Evolutionary conservation across 2,888 invertebrate genomes (phyloP).

Genomic region (Rhodophaea formosa): DNA sequence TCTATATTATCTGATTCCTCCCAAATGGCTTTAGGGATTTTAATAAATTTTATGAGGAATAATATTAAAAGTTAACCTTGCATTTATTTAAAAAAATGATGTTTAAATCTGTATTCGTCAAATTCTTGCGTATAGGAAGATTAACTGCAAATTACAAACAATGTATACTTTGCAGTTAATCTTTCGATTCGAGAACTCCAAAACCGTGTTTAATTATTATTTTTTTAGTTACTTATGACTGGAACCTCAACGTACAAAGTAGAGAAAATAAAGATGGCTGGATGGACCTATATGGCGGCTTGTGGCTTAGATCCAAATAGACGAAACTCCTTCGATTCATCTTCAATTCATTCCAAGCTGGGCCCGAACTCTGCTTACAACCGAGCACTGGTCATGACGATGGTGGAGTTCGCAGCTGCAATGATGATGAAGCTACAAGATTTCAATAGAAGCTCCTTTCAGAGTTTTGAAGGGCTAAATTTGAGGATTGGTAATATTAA

Average conservation of each 20-base stretch:
- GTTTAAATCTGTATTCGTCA: too few relatives aligned
- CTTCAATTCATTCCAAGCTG: constrained; percentile 39
- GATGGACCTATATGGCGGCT: constrained; percentile 98
- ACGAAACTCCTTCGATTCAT: constrained; percentile 79
- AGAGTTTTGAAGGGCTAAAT: constrained; percentile 83
- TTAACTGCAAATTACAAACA: too few relatives aligned
- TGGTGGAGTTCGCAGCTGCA: constrained; percentile 75
- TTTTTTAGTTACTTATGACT: constrained; percentile 82
- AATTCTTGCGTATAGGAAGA: too few relatives aligned
- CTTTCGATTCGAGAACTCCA: too few relatives aligned
- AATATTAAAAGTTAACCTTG: too few relatives aligned
- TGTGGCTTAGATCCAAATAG: constrained; percentile 91
- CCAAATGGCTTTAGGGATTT: too few relatives aligned
- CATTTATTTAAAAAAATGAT: too few relatives aligned
- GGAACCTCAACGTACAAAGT: constrained; percentile 85
- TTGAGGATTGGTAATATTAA: constrained; percentile 84
- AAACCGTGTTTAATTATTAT: background rate
- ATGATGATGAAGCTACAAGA: constrained; percentile 77
- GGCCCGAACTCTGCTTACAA: constrained; percentile 61
- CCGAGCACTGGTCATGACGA: constrained; percentile 65
- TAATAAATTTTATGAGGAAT: too few relatives aligned
- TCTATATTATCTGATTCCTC: too few relatives aligned
- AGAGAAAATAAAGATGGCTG: constrained; percentile 98
- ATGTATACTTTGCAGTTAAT: too few relatives aligned
- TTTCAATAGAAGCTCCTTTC: constrained; percentile 82